Evolutionary conservation across 1,140 invertebrate genomes (phyloP), one percentile per base, ranked within the genome.

Genomic region (Zelostemma sp.): DNA sequence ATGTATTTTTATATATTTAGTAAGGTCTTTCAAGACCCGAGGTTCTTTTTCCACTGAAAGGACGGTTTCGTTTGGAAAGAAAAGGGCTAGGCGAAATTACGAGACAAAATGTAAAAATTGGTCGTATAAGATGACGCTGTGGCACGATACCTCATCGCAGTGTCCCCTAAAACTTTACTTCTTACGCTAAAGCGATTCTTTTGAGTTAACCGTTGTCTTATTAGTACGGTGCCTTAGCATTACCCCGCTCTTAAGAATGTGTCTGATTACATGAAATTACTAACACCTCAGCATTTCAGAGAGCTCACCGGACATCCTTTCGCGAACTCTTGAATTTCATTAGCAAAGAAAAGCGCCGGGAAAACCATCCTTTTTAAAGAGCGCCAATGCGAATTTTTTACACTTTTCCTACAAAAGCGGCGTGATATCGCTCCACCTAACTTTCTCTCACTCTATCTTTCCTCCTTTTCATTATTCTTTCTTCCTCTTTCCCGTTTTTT

Each of bases 311-410:
- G 51, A 56, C 41, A 54, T 56, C 53, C 61, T 49, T 43, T 16
- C 40, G 40, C 21, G 51, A 25, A 53, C 46, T 43, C 21, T 45
- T 50, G 61, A 57, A 64, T 64, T 64, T 64, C 61, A 64, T 64
- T 64, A 64, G 35, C 54, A 54, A 57, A 64, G 61, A 53, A 64
- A 57, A 55, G 61, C 48, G 41, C 28, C 62, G 62, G 43, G 48
- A 51, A 67, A 43, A 40, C 57, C 49, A 57, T 67, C 51, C 57
- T 67, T 67, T 57, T 67, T 67, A 67, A 67, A 67, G 51, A 67
- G 64, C 18, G 19, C 46, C 57, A 40, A 28, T 25, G 50, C 56
- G 31, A 67, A 56, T 56, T 56, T 56, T 67, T 67, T 59, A 67
- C 56, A 67, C 56, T 67, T 4, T 67, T 50, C 56, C 63, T 50